Conservation (phyloP, 2,888 invertebrate genomes). For the Dione juno region DNA sequence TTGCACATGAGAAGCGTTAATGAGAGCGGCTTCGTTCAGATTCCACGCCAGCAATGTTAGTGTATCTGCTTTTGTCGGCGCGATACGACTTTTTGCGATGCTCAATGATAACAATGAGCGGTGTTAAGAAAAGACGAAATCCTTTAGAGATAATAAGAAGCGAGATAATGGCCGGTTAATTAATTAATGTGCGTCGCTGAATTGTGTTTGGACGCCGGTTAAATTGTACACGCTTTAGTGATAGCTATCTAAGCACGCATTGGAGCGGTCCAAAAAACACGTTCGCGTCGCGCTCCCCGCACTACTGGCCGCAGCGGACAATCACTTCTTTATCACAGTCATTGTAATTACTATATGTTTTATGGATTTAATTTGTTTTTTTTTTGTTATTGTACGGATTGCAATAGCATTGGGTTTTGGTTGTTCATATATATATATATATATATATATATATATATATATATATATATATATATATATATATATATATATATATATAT, state of each 20-base stretch:
- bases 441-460: too few species aligned
- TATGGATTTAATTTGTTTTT: background rate
- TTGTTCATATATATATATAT: too few species aligned
- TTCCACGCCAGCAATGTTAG: constrained; percentile 74
- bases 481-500: too few species aligned
- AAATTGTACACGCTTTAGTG: constrained; percentile 36
- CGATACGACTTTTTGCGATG: constrained; percentile 78
- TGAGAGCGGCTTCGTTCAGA: constrained; percentile 76
- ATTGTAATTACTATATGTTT: background rate
- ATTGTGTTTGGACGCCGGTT: constrained; percentile 38
- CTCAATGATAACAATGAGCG: constrained; percentile 77
- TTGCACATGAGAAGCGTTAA: constrained; percentile 75
- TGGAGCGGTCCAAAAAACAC: constrained; percentile 30
- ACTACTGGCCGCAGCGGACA: constrained; percentile 9
- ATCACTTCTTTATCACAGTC: constrained; percentile 23
- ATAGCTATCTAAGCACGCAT: constrained; percentile 45
- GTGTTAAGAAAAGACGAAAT: constrained; percentile 71
- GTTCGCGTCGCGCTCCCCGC: constrained; percentile 18
- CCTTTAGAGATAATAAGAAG: constrained; percentile 64
- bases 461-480: too few species aligned
- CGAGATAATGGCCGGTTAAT: constrained; percentile 65
- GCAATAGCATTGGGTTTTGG: too few species aligned
- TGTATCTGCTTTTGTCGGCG: constrained; percentile 81
- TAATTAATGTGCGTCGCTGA: constrained; percentile 58
- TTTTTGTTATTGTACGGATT: too few species aligned